These are phyloP conservation scores for Corella eumyota DNA, from an alignment of 23 tunicate genomes.

Conservation along the genomic window DNA sequence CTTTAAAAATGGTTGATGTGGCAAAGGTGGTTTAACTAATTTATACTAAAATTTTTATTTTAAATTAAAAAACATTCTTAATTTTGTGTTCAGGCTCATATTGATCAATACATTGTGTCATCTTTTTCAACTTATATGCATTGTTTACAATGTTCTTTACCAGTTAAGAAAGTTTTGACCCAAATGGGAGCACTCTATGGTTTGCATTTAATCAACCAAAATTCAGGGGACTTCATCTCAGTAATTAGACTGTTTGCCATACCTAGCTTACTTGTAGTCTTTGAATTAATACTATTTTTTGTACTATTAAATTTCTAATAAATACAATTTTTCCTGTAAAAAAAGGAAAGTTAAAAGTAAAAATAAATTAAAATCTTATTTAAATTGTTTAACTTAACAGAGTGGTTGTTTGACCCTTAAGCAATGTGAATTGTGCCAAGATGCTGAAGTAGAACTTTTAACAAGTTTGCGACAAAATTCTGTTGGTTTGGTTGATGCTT, in stretches of 20 bases:
- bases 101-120: conserved; percentile 16
- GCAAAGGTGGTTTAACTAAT: conserved; percentile 62
- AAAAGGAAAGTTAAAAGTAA: too few species aligned
- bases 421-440: conserved; percentile 22
- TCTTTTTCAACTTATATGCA: conserved; percentile 9
- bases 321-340: too few species aligned
- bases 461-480: conserved; percentile 54
- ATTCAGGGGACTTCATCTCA: conserved; percentile 44
- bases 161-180: conserved; percentile 10
- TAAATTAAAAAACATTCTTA: neutral
- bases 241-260: conserved; percentile 19
- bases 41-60: too few species aligned
- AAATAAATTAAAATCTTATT: too few species aligned
- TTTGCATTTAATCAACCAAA: conserved; percentile 26
- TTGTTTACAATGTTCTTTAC: conserved; percentile 12
- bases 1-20: conserved; percentile 45
- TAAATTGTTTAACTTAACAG: too few species aligned
- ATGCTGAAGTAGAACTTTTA: conserved; percentile 44
- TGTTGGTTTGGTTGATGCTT: conserved; percentile 79
- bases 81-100: conserved; percentile 27
- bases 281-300: too few species aligned
- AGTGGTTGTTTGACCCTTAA: conserved; percentile 3
- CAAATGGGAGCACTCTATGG: conserved; percentile 55
- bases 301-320: too few species aligned
- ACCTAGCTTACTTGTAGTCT: too few species aligned